Evolutionary conservation across 2,888 invertebrate genomes (phyloP).

Genomic region (Philereme vetulata): DNA sequence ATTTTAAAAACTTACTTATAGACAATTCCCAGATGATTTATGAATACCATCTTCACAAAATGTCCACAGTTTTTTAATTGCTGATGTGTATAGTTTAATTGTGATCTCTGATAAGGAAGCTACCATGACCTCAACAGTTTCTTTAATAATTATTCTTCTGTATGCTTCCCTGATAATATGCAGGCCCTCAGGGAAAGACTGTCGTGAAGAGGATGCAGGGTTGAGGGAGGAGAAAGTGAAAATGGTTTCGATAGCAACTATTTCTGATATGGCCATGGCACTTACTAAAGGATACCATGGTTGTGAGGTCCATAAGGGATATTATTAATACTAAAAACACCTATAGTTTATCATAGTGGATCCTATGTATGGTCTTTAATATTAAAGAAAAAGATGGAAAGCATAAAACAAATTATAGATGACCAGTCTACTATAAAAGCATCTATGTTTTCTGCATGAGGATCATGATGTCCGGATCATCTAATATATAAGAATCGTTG

Average conservation of each 20-base stretch:
- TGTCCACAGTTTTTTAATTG: slow-evolving; percentile 8
- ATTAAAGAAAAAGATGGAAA: slow-evolving; percentile 29
- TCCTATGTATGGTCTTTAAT: slow-evolving; percentile 18
- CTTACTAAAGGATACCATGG: slow-evolving; percentile 20
- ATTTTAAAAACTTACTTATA: slow-evolving; percentile 1
- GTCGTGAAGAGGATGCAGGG: slow-evolving; percentile 6
- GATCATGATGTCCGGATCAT: slow-evolving; percentile 27
- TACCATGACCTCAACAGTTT: slow-evolving; percentile 19
- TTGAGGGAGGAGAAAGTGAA: too few species aligned
- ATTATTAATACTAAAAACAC: slow-evolving; percentile 25
- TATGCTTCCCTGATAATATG: slow-evolving; percentile 28
- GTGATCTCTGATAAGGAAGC: slow-evolving; percentile 27
- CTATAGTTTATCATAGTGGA: slow-evolving; percentile 17
- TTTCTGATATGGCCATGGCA: slow-evolving; percentile 4
- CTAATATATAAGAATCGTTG: too few species aligned
- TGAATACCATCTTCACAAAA: slow-evolving; percentile 22
- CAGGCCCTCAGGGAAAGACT: slow-evolving; percentile 33
- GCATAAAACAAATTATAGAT: slow-evolving; percentile 19
- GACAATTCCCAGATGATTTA: slow-evolving; percentile 1
- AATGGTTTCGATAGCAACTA: slow-evolving; percentile 6
- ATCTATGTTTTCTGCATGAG: slow-evolving; percentile 16
- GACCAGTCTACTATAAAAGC: slow-evolving; percentile 27
- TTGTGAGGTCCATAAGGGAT: slow-evolving; percentile 25
- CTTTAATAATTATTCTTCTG: slow-evolving; percentile 8
- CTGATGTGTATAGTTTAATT: slow-evolving; percentile 22